A percentile compares a stretch with the other conserved stretches of the same genome.
Conservation (phyloP, 2,888 invertebrate genomes). For the Heliconius ismenius region DNA sequence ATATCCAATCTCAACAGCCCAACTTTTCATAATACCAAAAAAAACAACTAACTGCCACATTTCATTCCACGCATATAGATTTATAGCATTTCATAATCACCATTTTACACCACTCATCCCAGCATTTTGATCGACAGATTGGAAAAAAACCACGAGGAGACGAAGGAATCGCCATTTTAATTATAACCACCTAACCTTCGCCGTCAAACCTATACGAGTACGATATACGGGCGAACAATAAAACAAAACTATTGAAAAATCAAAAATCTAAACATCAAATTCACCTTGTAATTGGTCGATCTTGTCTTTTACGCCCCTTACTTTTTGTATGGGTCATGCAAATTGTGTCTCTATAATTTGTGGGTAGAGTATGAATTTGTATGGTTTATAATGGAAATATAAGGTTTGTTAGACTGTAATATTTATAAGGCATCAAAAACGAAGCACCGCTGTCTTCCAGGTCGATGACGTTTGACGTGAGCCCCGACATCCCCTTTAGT, state of each 20-base stretch:
- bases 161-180: conserved; percentile 76
- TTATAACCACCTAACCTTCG: conserved; percentile 68
- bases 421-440: conserved; percentile 80
- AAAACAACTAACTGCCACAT: conserved; percentile 13
- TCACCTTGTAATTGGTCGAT: conserved; percentile 77
- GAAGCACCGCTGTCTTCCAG: conserved; percentile 77
- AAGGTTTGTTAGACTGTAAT: conserved; percentile 65
- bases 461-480: conserved; percentile 81
- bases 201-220: conserved; percentile 59
- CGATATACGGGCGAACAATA: conserved; percentile 35
- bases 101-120: conserved; percentile 52
- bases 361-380: conserved; percentile 45
- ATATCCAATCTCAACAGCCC: not conserved
- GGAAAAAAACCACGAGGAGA: conserved; percentile 57
- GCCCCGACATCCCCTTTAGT: conserved; percentile 73
- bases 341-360: conserved; percentile 41
- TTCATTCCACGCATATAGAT: conserved; percentile 36
- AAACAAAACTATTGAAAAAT: conserved; percentile 77
- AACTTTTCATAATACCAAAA: not conserved
- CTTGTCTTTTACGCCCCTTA: conserved; percentile 58
- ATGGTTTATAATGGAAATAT: conserved; percentile 42
- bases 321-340: conserved; percentile 14
- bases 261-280: conserved; percentile 77
- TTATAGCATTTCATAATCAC: conserved; percentile 41
- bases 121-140: conserved; percentile 72